Conservation (phyloP, 2,113 vertebrate genomes). For the Pygoscelis adeliae region DNA sequence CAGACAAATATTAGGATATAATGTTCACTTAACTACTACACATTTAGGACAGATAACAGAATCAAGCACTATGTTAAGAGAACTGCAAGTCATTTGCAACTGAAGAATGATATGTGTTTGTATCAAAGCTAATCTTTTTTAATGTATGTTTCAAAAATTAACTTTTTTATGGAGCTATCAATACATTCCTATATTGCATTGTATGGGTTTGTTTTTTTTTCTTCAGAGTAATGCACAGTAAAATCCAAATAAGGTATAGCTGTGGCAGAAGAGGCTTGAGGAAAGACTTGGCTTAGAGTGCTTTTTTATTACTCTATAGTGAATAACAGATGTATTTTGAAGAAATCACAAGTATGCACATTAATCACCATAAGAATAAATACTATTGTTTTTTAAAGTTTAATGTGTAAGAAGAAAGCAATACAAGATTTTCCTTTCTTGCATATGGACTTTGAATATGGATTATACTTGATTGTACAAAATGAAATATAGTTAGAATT, state of each 20-base stretch:
- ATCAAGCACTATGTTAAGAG: background rate
- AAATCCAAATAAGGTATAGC: background rate
- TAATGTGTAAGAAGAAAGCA: slow-evolving; percentile 16
- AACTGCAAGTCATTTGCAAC: background rate
- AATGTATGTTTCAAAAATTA: background rate
- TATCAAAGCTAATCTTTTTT: background rate
- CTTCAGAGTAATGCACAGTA: background rate
- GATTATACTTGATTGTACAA: background rate
- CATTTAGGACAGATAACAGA: background rate
- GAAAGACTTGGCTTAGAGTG: background rate
- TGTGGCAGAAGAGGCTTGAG: slow-evolving; percentile 7
- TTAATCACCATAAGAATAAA: slow-evolving; percentile 45
- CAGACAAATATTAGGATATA: background rate
- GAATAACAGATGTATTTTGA: background rate
- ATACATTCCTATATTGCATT: background rate
- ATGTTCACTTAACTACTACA: no score
- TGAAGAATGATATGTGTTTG: background rate
- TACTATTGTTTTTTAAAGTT: slow-evolving; percentile 18
- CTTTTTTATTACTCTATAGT: slow-evolving; percentile 30
- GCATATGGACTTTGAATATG: background rate
- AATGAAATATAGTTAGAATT: background rate
- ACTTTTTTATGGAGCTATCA: background rate
- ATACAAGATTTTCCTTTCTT: slow-evolving; percentile 10
- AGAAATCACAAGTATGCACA: slow-evolving; percentile 2
- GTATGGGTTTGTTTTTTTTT: background rate